Percentiles rank a stretch among this genome's conserved stretches.
phyloP scores from a whole-genome alignment of 2,113 vertebrate genomes.

The Pelecanus crispus region DNA sequence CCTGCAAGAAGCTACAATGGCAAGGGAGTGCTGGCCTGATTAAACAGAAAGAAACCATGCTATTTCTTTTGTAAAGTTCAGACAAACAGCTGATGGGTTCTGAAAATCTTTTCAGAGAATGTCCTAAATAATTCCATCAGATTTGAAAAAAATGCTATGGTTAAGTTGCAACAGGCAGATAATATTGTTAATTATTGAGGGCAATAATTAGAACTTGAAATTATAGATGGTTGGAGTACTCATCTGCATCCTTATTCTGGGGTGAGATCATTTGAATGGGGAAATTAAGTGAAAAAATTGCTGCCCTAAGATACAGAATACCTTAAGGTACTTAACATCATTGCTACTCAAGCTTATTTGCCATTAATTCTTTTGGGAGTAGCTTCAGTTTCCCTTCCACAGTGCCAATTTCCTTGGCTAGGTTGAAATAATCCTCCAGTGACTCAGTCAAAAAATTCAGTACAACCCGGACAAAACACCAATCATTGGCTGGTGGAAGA shows the following conservation, averaged over 20 bases:
- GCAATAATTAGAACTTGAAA: neutral
- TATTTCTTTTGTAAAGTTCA: neutral
- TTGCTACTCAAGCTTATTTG: neutral
- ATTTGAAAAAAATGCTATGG: neutral
- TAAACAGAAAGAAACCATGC: neutral
- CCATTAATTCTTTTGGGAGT: neutral
- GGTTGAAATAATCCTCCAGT: neutral
- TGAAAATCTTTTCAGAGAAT: neutral
- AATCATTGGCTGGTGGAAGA: neutral
- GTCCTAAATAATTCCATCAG: neutral
- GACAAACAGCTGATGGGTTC: neutral
- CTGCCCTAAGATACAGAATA: neutral
- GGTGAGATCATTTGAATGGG: neutral
- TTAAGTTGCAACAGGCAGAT: neutral
- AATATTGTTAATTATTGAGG: neutral
- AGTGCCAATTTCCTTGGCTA: neutral
- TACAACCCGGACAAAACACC: neutral
- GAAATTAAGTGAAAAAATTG: neutral
- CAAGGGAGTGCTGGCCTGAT: neutral
- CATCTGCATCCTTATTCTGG: neutral
- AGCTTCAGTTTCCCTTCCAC: neutral
- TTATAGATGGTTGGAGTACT: neutral
- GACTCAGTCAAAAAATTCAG: neutral
- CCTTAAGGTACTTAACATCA: neutral
- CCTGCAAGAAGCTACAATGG: neutral